phyloP scores from a whole-genome alignment of 2,797 vertebrate species.

The Astyanax mexicanus region DNA sequence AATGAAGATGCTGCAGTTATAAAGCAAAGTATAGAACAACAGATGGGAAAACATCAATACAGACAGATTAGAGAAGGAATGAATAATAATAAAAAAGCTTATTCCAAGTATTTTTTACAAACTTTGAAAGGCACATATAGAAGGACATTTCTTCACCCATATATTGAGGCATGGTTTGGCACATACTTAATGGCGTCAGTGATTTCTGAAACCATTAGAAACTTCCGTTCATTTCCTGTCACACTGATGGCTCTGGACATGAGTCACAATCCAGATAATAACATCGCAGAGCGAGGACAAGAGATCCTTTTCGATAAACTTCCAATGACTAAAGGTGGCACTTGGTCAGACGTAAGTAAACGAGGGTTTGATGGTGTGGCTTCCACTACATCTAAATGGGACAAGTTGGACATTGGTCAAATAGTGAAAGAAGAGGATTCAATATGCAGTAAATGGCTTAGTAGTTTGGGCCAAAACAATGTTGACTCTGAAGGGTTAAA shows the following conservation, averaged over 20 bases:
- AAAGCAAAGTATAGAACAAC: fast-evolving
- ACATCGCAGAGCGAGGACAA: background rate
- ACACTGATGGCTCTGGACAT: slow-evolving; percentile 50
- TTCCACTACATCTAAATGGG: fast-evolving
- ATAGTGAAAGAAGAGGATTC: fast-evolving
- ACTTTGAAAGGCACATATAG: background rate
- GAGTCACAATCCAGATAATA: background rate
- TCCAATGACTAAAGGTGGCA: slow-evolving; percentile 46
- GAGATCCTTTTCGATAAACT: slow-evolving; percentile 23
- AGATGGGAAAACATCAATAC: slow-evolving; percentile 10
- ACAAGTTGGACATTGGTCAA: fast-evolving
- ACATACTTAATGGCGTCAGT: slow-evolving; percentile 55
- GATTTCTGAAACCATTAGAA: slow-evolving; percentile 62
- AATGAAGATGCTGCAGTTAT: background rate
- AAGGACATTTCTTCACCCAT: fast-evolving
- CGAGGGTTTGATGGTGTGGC: slow-evolving; percentile 56
- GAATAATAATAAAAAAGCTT: background rate
- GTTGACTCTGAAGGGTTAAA: background rate
- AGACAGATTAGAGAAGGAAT: fast-evolving
- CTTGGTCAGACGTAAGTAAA: slow-evolving; percentile 48
- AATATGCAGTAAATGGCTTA: background rate
- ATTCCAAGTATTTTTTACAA: fast-evolving
- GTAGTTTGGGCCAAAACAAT: background rate
- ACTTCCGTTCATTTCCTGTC: slow-evolving; percentile 61
- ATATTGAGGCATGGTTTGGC: slow-evolving; percentile 6